A percentile compares a stretch with the other conserved stretches of the same genome.
Evolutionary conservation across 2,888 invertebrate species (phyloP).

Genomic region (Drosophila infuscata): DNA sequence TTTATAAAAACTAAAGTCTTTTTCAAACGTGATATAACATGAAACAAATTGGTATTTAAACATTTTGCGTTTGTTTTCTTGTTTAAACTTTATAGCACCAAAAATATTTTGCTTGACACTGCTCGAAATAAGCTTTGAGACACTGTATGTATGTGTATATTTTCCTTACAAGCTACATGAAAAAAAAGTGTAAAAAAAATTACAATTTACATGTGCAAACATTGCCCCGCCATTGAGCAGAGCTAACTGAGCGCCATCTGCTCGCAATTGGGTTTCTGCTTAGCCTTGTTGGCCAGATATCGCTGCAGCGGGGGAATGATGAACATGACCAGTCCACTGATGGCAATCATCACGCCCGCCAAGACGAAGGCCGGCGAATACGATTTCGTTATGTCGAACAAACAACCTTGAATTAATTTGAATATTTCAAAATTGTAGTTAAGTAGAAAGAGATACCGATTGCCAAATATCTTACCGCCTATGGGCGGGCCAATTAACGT

Average conservation of each 20-base stretch:
- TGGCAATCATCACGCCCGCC: conserved; percentile 93
- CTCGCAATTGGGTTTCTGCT: conserved; percentile 62
- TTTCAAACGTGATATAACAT: too few relatives aligned
- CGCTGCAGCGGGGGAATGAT: conserved; percentile 91
- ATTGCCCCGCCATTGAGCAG: conserved; percentile 1
- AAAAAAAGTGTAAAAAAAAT: conserved; percentile 17
- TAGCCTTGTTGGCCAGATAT: conserved; percentile 71
- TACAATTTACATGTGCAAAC: conserved; percentile 27
- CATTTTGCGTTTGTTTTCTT: too few relatives aligned
- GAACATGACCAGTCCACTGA: conserved; percentile 95
- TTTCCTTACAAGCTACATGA: conserved; percentile 18
- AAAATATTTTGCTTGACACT: too few relatives aligned
- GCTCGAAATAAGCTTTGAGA: too few relatives aligned
- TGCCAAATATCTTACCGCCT: conserved; percentile 88
- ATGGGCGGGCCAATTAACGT: conserved; percentile 96
- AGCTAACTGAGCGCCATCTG: conserved; percentile 77
- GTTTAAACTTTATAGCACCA: too few relatives aligned
- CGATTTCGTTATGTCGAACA: conserved; percentile 91
- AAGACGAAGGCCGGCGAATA: conserved; percentile 95
- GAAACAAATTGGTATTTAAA: too few relatives aligned
- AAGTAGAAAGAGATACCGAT: neutral
- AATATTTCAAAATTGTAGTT: neutral
- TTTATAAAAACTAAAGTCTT: too few relatives aligned
- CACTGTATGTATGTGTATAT: too few relatives aligned
- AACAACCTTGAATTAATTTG: conserved; percentile 87